Conservation (phyloP, 2,113 vertebrate species). For the Bolborhynchus lineola region DNA sequence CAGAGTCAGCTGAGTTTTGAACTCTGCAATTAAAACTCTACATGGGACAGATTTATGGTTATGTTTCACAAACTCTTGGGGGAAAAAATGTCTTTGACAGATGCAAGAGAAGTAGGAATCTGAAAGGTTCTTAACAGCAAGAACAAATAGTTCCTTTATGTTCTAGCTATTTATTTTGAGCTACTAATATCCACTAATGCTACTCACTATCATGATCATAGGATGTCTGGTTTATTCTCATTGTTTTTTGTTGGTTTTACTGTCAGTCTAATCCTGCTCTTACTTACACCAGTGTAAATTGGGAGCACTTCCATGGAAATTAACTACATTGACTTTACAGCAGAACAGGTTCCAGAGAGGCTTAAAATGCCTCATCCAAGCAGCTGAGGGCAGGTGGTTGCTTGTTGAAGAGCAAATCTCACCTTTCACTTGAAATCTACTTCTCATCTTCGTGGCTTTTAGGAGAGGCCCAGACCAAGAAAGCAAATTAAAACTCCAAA, state of each 20-base stretch:
- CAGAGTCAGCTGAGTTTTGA: constrained; percentile 27
- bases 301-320: neutral
- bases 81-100: constrained; percentile 6
- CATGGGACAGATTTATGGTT: constrained; percentile 28
- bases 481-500: neutral
- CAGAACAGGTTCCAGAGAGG: neutral
- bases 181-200: neutral
- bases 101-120: neutral
- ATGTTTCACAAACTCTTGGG: neutral
- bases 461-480: neutral
- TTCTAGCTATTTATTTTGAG: neutral
- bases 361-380: neutral
- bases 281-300: neutral
- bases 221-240: neutral
- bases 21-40: neutral
- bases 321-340: neutral
- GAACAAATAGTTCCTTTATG: neutral
- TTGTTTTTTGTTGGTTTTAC: neutral
- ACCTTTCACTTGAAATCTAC: neutral
- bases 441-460: neutral
- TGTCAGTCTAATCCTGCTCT: neutral
- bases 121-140: neutral
- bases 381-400: neutral
- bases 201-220: neutral
- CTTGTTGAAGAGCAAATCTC: neutral